Percentiles rank a stretch among this genome's conserved stretches.
These are phyloP conservation scores for Gerris buenoi DNA, from an alignment of 1,140 invertebrate species.

Conservation along the genomic window DNA sequence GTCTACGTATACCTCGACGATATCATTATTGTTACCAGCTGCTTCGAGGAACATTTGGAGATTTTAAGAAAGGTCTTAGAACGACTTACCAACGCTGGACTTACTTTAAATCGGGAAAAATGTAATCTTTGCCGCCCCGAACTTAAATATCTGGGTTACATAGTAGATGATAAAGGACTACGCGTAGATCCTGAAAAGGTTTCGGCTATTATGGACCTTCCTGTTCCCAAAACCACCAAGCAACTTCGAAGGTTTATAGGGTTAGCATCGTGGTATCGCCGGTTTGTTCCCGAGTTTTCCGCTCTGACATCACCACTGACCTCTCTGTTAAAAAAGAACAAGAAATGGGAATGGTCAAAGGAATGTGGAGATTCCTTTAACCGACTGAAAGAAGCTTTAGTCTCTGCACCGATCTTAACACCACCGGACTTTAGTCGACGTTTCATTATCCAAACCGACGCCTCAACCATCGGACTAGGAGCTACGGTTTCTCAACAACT, in stretches of 20 bases:
- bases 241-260: conserved; percentile 32
- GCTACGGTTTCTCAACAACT: background rate
- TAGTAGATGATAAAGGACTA: conserved; percentile 7
- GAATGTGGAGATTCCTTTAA: background rate
- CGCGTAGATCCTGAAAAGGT: conserved; percentile 9
- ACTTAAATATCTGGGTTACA: conserved; percentile 12
- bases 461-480: background rate
- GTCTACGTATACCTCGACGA: conserved; percentile 25
- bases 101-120: conserved; percentile 25
- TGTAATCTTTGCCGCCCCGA: conserved; percentile 15
- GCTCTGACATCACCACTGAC: conserved; percentile 26
- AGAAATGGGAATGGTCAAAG: background rate
- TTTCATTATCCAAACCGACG: background rate
- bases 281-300: conserved; percentile 32
- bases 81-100: conserved; percentile 18
- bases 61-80: conserved; percentile 19
- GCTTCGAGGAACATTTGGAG: conserved; percentile 22
- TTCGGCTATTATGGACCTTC: conserved; percentile 19
- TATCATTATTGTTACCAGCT: conserved; percentile 19
- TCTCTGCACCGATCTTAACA: background rate
- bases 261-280: conserved; percentile 30
- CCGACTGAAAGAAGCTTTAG: background rate
- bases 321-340: background rate
- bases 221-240: conserved; percentile 25
- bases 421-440: background rate